Evolutionary conservation across 2,113 vertebrate species (phyloP).

Genomic region (Monopterus albus): DNA sequence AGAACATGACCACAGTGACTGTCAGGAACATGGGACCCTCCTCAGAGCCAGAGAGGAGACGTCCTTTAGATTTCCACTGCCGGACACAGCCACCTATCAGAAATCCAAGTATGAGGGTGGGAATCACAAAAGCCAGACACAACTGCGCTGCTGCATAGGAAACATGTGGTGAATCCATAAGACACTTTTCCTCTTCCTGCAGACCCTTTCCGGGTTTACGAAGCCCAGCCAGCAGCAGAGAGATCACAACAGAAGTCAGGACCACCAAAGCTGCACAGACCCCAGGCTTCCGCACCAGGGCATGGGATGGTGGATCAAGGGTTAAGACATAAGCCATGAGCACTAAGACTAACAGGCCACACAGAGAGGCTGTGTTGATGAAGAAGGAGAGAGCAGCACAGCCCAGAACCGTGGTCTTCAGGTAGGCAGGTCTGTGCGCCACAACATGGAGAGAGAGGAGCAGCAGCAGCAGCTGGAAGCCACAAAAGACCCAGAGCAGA

Average conservation of each 20-base stretch:
- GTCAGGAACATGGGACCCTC: slow-evolving; percentile 40
- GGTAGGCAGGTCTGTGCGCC: slow-evolving; percentile 76
- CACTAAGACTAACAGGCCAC: slow-evolving; percentile 72
- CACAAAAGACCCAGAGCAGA: slow-evolving; percentile 76
- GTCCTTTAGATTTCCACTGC: slow-evolving; percentile 41
- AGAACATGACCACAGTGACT: slow-evolving; percentile 25
- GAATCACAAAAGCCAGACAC: slow-evolving; percentile 78
- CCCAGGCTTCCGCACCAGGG: slow-evolving; percentile 27
- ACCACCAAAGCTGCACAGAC: slow-evolving; percentile 57
- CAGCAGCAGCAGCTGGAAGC: slow-evolving; percentile 79
- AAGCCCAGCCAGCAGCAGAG: slow-evolving; percentile 69
- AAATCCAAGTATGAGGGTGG: slow-evolving; percentile 69
- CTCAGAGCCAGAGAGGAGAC: slow-evolving; percentile 48
- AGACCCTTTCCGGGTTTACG: slow-evolving; percentile 54
- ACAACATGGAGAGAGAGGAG: slow-evolving; percentile 82
- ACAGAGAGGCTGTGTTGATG: slow-evolving; percentile 81
- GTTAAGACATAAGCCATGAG: slow-evolving; percentile 66
- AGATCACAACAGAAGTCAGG: slow-evolving; percentile 62
- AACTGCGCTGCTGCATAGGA: slow-evolving; percentile 81
- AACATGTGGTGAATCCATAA: slow-evolving; percentile 73
- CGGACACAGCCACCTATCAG: slow-evolving; percentile 53
- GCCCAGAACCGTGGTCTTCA: slow-evolving; percentile 65
- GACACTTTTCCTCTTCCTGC: slow-evolving; percentile 60
- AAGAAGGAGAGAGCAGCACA: slow-evolving; percentile 82
- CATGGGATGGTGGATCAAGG: slow-evolving; percentile 40